Base-by-base conservation (phyloP, 2,888 invertebrate genomes). In the Tanytarsus gracilentus region DNA sequence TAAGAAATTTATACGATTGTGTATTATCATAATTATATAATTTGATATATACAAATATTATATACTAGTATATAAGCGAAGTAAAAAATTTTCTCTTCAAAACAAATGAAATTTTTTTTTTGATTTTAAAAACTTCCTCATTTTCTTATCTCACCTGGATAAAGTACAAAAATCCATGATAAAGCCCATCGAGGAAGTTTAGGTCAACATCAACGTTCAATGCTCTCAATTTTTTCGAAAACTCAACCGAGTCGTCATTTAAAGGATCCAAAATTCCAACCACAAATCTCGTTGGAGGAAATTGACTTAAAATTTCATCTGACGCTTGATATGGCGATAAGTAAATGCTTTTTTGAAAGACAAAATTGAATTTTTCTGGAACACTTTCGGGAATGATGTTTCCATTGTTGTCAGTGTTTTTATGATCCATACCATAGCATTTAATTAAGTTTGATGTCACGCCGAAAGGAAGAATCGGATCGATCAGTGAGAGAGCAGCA, bases 91-190 rank as follows among this genome's bases (percentile, higher is more conserved):
- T n/a, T n/a, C n/a, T n/a, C n/a, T n/a, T n/a, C n/a, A n/a, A n/a
- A n/a, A 33, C 5, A 11, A n/a, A 33, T 33, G 33, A 9, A 33
- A 33, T 33, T 33, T 33, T 33, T 33, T n/a, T 11, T 4, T 33
- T 5, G n/a, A 33, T 4, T 4, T 33, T 3, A 11, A 11, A 11
- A 33, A 33, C 3, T 11, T 11, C 6, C n/a, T 33, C 9, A 33
- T 18, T 40, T 3, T 7, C 18, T 40, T 16, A 18, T 18, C 21
- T 8, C 21, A 55, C 55, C 25, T 36, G 14, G 11, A 85, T 81
- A 69, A 99, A 92, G 76, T 94, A 98, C 48, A 99, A 82, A 76
- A 98, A 99, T 33, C 98, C 99, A 71, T 99, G 99, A 0, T 96
- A 95, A 44, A 99, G 76, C 2, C 90, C 91, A 63, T 88, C 84